Evolutionary conservation across 2,113 vertebrate species (phyloP), one percentile per base, ranked within the genome.

Genomic region (Lucifuga dentata): DNA sequence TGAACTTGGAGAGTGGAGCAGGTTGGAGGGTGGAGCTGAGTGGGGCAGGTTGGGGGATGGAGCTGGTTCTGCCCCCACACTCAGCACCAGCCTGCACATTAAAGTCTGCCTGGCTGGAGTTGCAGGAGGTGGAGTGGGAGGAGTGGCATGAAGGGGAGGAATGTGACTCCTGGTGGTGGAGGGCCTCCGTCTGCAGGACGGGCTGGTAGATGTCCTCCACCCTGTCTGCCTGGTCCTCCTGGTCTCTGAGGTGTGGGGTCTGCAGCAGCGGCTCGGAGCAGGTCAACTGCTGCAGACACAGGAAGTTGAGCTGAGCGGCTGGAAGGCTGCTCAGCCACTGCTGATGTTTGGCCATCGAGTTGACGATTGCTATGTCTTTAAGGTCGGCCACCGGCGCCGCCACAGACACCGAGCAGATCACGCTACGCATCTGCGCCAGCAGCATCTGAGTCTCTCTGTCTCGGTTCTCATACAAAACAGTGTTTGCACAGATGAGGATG

Each of bases 401-500:
- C 0, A 86, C 86, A 62, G 94, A 92, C 84, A 95, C 88, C 19
- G 81, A 90, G 68, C 93, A 95, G 81, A 95, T 93, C 3, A 92
- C 93, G 7, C 91, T 95, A 67, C 92, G 93, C 91, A 96, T 95
- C 89, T 96, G 94, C 73, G 96, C 94, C 65, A 93, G 65, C 36
- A 98, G 91, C 89, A 85, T 90, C 57, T 94, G 94, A 1, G 97
- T 98, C 89, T 99, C 98, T 76, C 93, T 84, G 88, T 99, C 98
- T 8, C 98, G 91, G 92, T 98, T 98, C 91, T 99, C 98, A 0
- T 98, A 97, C n/a, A 99, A 92, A 57, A 99, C 94, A 0, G 97
- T 98, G 92, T 98, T 99, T 74, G 98, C 98, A 0, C 98, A 99
- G 89, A 99, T 99, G 84, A 99, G 95, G 72, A 99, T 95, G 84